Percentiles rank a stretch among this genome's conserved stretches.
These are phyloP conservation scores for Craterocephalus amniculus DNA, from an alignment of 2,797 vertebrate species.

Conservation along the genomic window DNA sequence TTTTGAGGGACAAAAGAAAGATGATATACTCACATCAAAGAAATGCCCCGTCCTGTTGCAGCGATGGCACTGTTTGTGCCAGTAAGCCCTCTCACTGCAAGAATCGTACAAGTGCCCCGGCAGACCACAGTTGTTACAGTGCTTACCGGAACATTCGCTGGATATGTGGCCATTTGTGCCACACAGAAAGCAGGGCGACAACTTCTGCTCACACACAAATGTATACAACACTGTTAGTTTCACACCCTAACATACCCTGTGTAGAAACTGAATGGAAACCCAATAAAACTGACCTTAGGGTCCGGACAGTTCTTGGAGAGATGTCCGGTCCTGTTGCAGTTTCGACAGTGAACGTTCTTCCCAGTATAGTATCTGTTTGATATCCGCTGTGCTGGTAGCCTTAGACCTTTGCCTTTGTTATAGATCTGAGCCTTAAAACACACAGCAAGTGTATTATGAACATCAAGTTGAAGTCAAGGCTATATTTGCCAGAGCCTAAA, in stretches of 20 bases:
- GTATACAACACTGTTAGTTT: slow-evolving; percentile 25
- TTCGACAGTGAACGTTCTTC: slow-evolving; percentile 89
- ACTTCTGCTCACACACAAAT: slow-evolving; percentile 78
- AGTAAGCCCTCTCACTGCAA: slow-evolving; percentile 86
- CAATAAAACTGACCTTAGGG: slow-evolving; percentile 82
- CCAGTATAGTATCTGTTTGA: slow-evolving; percentile 82
- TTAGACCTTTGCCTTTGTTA: slow-evolving; percentile 76
- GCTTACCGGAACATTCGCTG: slow-evolving; percentile 83
- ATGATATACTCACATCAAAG: slow-evolving; percentile 87
- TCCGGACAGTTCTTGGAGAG: slow-evolving; percentile 91
- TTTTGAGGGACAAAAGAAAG: neutral
- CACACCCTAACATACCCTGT: slow-evolving; percentile 1
- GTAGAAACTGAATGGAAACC: slow-evolving; percentile 2
- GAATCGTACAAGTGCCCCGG: slow-evolving; percentile 86
- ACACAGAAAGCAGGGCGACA: slow-evolving; percentile 87
- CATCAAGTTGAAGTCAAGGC: neutral
- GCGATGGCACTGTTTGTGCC: slow-evolving; percentile 89
- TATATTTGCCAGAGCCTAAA: neutral
- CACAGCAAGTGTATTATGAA: slow-evolving; percentile 6
- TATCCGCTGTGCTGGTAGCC: slow-evolving; percentile 23
- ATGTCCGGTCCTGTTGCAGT: slow-evolving; percentile 88
- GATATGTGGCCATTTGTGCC: slow-evolving; percentile 83
- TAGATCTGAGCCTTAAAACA: slow-evolving; percentile 87
- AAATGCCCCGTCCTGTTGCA: slow-evolving; percentile 92
- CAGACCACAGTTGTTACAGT: slow-evolving; percentile 90